Evolutionary conservation across 2,797 vertebrate species (phyloP).

Genomic region (Falco rusticolus): DNA sequence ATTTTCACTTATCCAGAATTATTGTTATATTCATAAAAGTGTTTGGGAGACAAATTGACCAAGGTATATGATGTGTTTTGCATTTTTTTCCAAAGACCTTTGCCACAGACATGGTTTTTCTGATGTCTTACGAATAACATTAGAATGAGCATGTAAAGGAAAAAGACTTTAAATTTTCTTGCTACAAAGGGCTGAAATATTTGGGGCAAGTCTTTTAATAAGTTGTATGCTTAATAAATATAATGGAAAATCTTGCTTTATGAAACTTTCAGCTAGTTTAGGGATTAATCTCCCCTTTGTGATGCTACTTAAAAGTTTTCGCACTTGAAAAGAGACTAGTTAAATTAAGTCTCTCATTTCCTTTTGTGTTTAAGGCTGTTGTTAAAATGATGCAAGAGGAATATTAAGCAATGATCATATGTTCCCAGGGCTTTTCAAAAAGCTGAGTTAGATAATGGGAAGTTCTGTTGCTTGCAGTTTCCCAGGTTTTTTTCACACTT

Average conservation of each 20-base stretch:
- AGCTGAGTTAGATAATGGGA: constrained; percentile 9
- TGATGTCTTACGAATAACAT: not conserved
- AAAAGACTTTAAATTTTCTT: not conserved
- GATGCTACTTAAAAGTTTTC: constrained; percentile 20
- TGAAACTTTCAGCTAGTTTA: constrained; percentile 12
- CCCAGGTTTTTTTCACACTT: not conserved
- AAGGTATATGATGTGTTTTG: accelerated
- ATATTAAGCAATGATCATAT: not conserved
- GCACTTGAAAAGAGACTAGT: not conserved
- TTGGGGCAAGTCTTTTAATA: not conserved
- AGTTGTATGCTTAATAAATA: not conserved
- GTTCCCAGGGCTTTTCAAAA: constrained; percentile 23
- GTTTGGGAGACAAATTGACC: not conserved
- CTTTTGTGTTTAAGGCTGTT: constrained; percentile 28
- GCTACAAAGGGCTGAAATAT: not conserved
- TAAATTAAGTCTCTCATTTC: constrained; percentile 38
- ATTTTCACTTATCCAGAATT: not conserved
- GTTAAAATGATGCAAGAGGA: constrained; percentile 47
- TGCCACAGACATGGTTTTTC: not conserved
- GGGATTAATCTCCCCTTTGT: constrained; percentile 30
- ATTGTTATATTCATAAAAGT: not conserved
- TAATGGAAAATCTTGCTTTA: not conserved
- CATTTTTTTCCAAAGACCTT: not conserved
- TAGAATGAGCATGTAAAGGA: not conserved
- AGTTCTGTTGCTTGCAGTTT: constrained; percentile 5